Evolutionary conservation across 2,797 vertebrate genomes (phyloP), one percentile per base, ranked within the genome.

Genomic region (Valencia hispanica): DNA sequence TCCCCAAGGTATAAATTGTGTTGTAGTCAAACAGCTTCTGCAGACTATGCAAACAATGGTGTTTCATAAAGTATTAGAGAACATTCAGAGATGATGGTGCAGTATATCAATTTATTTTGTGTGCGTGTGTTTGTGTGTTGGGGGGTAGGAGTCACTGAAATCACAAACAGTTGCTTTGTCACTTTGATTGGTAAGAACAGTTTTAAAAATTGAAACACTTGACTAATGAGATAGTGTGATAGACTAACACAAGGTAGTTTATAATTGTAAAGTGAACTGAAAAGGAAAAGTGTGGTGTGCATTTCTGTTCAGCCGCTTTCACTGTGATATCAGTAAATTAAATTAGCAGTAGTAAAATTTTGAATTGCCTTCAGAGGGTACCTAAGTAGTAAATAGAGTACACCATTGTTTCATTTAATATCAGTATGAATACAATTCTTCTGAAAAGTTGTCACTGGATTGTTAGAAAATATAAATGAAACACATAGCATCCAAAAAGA

Each of bases 41-140:
- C 78, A 53, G 77, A 83, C 76, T 80, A 74, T 86, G 86, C 83
- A 91, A 90, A 89, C 77, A 86, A 78, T 79, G 61, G 4, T 55
- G 68, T 39, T 68, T 79, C 68, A 70, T 78, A 76, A 87, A 68
- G 53, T 86, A 85, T 75, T 32, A 80, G 74, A 22, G 71, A 39
- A 59, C 79, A 77, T 50, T 79, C 0, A 74, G 69, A 75, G 71
- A 68, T 61, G 69, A 48, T 27, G 63, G 66, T 32, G 63, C 59
- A 76, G 22, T 41, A 50, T 5, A 43, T 27, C 50, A 79, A 27
- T 80, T 81, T 63, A 72, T 73, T 66, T 34, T 57, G 27, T 27
- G 53, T 55, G n/a, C 27, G 4, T 27, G n/a, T 27, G n/a, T 39
- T 3, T 39, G 36, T 39, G 36, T 39, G 36, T 39, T 55, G 66